Percentiles rank a stretch among this genome's conserved stretches.
Conservation (phyloP, 1,140 invertebrate species). For the Mactra quadrangularis region DNA sequence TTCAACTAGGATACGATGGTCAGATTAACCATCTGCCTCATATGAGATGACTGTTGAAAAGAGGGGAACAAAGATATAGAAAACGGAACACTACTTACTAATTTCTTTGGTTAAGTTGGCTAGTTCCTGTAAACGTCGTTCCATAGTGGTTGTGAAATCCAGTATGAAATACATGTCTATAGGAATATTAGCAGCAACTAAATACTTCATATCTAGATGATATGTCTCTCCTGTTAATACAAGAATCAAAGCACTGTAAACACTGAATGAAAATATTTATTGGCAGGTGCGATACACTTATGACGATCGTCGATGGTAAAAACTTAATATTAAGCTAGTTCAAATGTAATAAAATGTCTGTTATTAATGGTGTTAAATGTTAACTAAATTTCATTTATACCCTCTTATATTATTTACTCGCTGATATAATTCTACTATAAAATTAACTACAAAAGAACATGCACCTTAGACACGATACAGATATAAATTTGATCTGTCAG, state of each 20-base stretch:
- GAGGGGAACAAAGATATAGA: too few species aligned
- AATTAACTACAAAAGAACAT: too few species aligned
- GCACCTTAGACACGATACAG: too few species aligned
- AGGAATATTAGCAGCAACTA: conserved; percentile 95
- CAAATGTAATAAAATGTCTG: not conserved
- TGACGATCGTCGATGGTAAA: too few species aligned
- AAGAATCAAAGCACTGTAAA: not conserved
- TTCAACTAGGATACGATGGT: too few species aligned
- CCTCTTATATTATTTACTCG: too few species aligned
- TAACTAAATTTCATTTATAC: too few species aligned
- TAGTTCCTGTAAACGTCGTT: conserved; percentile 93
- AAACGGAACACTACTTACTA: conserved; percentile 88
- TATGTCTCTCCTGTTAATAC: conserved; percentile 39
- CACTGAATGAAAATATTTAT: not conserved
- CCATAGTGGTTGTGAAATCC: conserved; percentile 97
- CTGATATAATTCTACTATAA: too few species aligned
- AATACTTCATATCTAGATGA: conserved; percentile 85
- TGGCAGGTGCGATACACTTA: not conserved
- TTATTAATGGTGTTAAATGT: too few species aligned
- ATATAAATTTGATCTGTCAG: too few species aligned
- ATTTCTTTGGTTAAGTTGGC: conserved; percentile 91
- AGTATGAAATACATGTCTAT: conserved; percentile 98
- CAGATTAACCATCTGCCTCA: too few species aligned
- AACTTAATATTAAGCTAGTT: not conserved
- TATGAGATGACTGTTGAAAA: too few species aligned